These are phyloP conservation scores for Atractosteus spatula DNA, from an alignment of 2,113 vertebrate genomes.

Conservation along the genomic window DNA sequence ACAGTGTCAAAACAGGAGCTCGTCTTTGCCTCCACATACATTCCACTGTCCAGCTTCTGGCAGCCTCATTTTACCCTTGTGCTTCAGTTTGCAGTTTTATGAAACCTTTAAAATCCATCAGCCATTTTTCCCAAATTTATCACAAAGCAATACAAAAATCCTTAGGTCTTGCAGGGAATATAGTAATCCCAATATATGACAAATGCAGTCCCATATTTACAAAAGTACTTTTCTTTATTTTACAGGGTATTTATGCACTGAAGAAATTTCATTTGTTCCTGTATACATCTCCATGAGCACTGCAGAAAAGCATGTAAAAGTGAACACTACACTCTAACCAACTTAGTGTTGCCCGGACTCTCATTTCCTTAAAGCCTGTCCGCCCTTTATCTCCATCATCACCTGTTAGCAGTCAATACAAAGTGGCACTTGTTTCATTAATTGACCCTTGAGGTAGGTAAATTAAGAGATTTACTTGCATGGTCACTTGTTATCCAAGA, in stretches of 20 bases:
- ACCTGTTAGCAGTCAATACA: constrained; percentile 2
- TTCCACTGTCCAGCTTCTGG: neutral
- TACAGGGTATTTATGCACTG: constrained; percentile 8
- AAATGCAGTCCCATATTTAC: constrained; percentile 12
- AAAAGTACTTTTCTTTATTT: constrained; percentile 13
- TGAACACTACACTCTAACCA: neutral
- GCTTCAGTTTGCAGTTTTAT: neutral
- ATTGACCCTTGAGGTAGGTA: constrained; percentile 19
- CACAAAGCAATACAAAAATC: constrained; percentile 3
- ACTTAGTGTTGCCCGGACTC: constrained; percentile 2
- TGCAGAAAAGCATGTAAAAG: neutral
- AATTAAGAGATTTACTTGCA: constrained; percentile 6
- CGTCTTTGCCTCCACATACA: neutral
- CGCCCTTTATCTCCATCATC: neutral
- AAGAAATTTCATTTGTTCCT: neutral
- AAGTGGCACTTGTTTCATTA: constrained; percentile 4
- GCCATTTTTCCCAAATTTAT: neutral
- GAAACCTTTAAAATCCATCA: neutral
- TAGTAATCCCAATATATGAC: neutral
- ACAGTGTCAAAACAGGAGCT: neutral
- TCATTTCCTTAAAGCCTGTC: neutral
- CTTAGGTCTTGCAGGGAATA: neutral
- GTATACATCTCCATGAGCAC: neutral
- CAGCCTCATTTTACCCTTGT: neutral
- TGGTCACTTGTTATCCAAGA: constrained; percentile 5